A percentile compares a stretch with the other conserved stretches of the same genome.
Conservation (phyloP, 1,140 invertebrate species). For the Halotydeus destructor region DNA sequence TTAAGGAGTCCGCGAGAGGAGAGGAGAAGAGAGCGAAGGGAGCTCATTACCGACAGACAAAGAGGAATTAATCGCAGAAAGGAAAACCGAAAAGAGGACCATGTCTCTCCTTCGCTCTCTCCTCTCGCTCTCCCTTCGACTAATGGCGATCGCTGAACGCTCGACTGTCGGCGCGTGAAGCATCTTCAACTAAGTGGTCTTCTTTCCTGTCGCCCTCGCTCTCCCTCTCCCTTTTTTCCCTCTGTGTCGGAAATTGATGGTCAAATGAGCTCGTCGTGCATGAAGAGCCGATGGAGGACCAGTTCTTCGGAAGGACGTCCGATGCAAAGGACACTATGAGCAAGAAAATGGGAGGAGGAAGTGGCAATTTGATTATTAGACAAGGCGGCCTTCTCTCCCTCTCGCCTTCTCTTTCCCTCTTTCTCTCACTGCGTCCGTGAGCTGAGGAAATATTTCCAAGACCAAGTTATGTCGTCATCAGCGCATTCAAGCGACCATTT, state of each 20-base stretch:
- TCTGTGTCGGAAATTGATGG: not conserved
- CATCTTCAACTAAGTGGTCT: not conserved
- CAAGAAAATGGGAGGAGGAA: too few species aligned
- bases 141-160: not conserved
- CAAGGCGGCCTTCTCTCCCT: not conserved
- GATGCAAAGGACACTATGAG: too few species aligned
- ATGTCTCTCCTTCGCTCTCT: not conserved
- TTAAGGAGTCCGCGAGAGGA: not conserved
- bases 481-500: not conserved
- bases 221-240: not conserved
- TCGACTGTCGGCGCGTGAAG: not conserved
- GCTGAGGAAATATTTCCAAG: not conserved
- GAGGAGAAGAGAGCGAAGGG: not conserved
- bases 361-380: too few species aligned
- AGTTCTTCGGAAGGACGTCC: too few species aligned
- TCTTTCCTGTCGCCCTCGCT: not conserved
- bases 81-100: not conserved
- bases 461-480: not conserved
- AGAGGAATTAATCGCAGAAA: not conserved
- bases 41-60: not conserved
- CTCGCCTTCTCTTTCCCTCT: not conserved
- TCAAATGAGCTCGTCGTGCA: too few species aligned
- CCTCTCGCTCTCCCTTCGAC: not conserved
- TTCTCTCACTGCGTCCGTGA: not conserved
- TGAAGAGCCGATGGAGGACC: too few species aligned